These are phyloP conservation scores for Athalia rosae DNA, from an alignment of 2,888 invertebrate genomes.

Conservation along the genomic window DNA sequence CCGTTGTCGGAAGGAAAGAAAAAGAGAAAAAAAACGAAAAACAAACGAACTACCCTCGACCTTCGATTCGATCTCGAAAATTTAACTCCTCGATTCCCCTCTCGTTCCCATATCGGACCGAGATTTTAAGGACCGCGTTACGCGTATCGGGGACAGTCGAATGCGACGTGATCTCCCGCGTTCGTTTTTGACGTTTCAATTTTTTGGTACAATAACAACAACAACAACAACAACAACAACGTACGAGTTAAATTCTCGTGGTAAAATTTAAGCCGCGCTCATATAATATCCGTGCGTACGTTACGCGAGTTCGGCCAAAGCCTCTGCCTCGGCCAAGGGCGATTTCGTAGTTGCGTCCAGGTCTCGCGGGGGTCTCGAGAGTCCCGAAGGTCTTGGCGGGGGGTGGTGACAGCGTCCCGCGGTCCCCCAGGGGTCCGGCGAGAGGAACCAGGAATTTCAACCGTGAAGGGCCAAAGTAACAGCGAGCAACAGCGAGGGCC, in stretches of 20 bases:
- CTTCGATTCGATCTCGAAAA: slow-evolving; percentile 16
- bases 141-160: too few relatives aligned
- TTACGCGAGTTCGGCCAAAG: too few relatives aligned
- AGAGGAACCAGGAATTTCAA: slow-evolving; percentile 76
- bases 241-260: too few relatives aligned
- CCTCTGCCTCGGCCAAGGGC: too few relatives aligned
- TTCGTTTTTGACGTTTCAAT: slow-evolving; percentile 18
- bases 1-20: slow-evolving; percentile 2
- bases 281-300: neutral
- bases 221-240: too few relatives aligned
- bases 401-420: slow-evolving; percentile 71
- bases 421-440: slow-evolving; percentile 76
- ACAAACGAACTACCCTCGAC: slow-evolving; percentile 12
- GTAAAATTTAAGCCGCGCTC: too few relatives aligned
- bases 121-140: too few relatives aligned
- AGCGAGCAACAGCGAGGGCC: slow-evolving; percentile 66
- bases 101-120: too few relatives aligned
- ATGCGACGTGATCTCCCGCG: neutral
- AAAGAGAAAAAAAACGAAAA: too few relatives aligned
- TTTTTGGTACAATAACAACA: too few relatives aligned
- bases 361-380: slow-evolving; percentile 38
- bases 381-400: slow-evolving; percentile 72
- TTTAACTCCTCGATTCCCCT: neutral
- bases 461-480: slow-evolving; percentile 72
- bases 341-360: neutral